Evolutionary conservation across 2,888 invertebrate species (phyloP).

Genomic region (Drosophila koepferae): DNA sequence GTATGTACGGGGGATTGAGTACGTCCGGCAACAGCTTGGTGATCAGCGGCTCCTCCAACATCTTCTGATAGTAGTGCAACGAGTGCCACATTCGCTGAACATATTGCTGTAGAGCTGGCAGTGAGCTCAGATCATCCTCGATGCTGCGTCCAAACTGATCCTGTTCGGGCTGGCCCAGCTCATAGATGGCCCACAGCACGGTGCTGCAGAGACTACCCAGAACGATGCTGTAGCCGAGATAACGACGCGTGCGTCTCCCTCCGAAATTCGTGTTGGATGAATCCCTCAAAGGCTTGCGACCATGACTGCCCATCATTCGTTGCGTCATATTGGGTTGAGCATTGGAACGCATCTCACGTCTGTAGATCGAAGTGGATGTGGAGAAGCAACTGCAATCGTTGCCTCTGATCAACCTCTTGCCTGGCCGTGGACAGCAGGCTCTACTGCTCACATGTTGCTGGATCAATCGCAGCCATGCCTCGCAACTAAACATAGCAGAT

Average conservation of each 20-base stretch:
- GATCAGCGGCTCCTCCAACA: constrained; percentile 96
- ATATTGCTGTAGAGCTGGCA: constrained; percentile 90
- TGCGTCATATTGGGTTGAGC: background rate
- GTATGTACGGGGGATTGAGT: constrained; percentile 93
- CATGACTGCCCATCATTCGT: background rate
- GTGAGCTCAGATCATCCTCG: constrained; percentile 90
- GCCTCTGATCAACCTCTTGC: background rate
- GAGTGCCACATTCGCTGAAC: constrained; percentile 90
- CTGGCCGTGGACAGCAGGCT: background rate
- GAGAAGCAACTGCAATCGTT: constrained; percentile 1
- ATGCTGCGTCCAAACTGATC: constrained; percentile 90
- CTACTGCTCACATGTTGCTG: constrained; percentile 17
- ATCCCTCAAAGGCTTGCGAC: background rate
- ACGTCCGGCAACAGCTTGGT: constrained; percentile 97
- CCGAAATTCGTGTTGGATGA: background rate
- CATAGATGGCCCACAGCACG: constrained; percentile 88
- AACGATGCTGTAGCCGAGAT: constrained; percentile 80
- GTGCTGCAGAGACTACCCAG: constrained; percentile 87
- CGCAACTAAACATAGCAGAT: constrained; percentile 29
- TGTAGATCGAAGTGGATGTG: background rate
- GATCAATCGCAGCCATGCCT: constrained; percentile 28
- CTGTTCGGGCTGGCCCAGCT: constrained; percentile 90
- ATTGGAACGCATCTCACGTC: background rate
- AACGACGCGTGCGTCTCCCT: background rate
- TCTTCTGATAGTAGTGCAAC: constrained; percentile 90